A percentile compares a stretch with the other conserved stretches of the same genome.
phyloP scores from a whole-genome alignment of 2,797 vertebrate species.

The Cichlasoma orientale region DNA sequence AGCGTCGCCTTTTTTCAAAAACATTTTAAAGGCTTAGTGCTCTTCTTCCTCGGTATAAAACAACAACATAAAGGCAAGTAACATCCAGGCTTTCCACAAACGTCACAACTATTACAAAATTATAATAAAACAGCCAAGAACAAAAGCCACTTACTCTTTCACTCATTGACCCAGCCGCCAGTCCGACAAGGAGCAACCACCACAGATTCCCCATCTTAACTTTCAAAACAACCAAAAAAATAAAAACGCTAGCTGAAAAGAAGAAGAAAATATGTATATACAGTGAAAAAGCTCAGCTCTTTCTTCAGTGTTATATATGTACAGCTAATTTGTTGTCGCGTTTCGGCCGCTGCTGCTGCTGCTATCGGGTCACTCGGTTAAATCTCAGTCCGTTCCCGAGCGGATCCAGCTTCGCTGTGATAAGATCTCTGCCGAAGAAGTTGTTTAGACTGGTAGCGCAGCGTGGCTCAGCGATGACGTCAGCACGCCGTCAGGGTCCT shows the following conservation, averaged over 20 bases:
- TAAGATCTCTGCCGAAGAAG: slow-evolving; percentile 33
- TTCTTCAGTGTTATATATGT: background rate
- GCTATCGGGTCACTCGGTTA: background rate
- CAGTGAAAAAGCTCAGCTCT: background rate
- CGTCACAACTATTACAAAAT: background rate
- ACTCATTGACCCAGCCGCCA: slow-evolving; percentile 64
- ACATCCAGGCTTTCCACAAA: background rate
- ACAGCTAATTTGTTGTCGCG: background rate
- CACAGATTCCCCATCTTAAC: slow-evolving; percentile 70
- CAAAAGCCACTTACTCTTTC: slow-evolving; percentile 61
- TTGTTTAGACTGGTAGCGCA: slow-evolving; percentile 65
- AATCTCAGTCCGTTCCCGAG: background rate
- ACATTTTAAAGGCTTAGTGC: too few species aligned
- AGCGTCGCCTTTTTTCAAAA: background rate
- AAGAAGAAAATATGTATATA: background rate
- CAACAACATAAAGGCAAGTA: background rate
- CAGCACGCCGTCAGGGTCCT: slow-evolving; percentile 47
- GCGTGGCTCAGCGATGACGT: slow-evolving; percentile 70
- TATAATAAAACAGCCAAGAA: background rate
- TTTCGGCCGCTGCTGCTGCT: background rate
- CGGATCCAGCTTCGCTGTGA: background rate
- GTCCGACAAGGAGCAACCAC: slow-evolving; percentile 67
- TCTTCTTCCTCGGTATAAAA: background rate
- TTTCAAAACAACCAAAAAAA: slow-evolving; percentile 10
- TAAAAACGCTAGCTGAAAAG: background rate